phyloP scores from a whole-genome alignment of 2,888 invertebrate genomes.

The Heliconius ethilla region DNA sequence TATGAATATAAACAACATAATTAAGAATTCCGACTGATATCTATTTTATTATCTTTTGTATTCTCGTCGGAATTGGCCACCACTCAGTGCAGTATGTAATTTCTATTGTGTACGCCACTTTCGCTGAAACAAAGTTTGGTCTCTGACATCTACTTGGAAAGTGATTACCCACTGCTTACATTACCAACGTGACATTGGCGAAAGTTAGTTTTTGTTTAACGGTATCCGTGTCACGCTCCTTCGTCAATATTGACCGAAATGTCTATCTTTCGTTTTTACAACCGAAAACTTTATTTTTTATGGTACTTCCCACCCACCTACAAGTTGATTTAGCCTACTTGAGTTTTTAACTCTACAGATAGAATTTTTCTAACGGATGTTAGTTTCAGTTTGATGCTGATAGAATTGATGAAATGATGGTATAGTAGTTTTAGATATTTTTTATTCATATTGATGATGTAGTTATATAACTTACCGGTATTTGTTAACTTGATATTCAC shows the following conservation, averaged over 20 bases:
- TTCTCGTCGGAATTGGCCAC: not conserved
- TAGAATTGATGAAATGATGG: not conserved
- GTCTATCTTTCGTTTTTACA: conserved; percentile 27
- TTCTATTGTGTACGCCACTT: conserved; percentile 59
- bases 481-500: not conserved
- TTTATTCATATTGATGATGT: not conserved
- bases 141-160: conserved; percentile 72
- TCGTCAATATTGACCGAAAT: conserved; percentile 60
- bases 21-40: not conserved
- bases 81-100: conserved; percentile 9
- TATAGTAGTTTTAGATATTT: not conserved
- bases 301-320: conserved; percentile 26
- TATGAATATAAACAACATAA: not conserved
- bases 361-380: not conserved
- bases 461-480: not conserved
- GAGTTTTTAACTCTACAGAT: not conserved
- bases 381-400: not conserved
- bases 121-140: conserved; percentile 70
- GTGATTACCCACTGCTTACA: conserved; percentile 60
- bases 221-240: conserved; percentile 57
- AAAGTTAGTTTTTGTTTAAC: conserved; percentile 67
- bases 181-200: conserved; percentile 61
- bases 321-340: conserved; percentile 27
- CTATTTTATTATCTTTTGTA: not conserved
- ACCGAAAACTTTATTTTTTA: conserved; percentile 9